phyloP scores from a whole-genome alignment of 2,888 invertebrate species.

The Standfussiana lucernea region DNA sequence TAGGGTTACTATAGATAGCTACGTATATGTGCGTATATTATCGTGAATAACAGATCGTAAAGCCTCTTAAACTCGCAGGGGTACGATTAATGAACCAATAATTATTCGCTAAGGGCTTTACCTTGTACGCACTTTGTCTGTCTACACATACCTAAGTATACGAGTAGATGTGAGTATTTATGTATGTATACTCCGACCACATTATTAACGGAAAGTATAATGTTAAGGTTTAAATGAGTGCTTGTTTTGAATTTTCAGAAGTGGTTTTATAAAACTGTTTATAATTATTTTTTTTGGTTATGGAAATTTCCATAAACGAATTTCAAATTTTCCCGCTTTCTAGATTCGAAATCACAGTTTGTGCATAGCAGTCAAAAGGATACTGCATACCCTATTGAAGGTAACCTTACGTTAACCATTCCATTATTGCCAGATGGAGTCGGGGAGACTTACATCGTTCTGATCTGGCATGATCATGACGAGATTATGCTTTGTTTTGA shows the following conservation, averaged over 20 bases:
- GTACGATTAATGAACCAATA: conserved; percentile 72
- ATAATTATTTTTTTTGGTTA: too few species aligned
- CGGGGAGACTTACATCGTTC: too few species aligned
- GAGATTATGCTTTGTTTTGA: too few species aligned
- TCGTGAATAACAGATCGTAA: conserved; percentile 67
- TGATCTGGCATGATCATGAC: too few species aligned
- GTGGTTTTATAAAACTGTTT: not conserved
- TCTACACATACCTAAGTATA: conserved; percentile 12
- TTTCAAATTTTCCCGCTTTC: not conserved
- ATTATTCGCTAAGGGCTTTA: conserved; percentile 70
- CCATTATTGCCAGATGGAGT: not conserved
- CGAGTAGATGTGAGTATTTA: conserved; percentile 32
- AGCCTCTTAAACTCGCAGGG: conserved; percentile 66
- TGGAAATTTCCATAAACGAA: not conserved
- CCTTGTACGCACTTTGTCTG: conserved; percentile 62
- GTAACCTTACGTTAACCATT: not conserved
- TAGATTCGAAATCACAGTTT: not conserved
- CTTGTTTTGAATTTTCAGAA: not conserved
- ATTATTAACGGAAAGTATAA: conserved; percentile 40
- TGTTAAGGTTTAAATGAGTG: not conserved
- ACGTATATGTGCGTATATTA: conserved; percentile 54
- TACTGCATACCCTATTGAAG: not conserved
- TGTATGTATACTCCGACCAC: conserved; percentile 19
- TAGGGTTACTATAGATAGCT: not conserved
- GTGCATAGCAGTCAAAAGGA: not conserved